These are phyloP conservation scores for Elaphurus davidianus DNA, from an alignment of 2,113 vertebrate species.

Conservation along the genomic window DNA sequence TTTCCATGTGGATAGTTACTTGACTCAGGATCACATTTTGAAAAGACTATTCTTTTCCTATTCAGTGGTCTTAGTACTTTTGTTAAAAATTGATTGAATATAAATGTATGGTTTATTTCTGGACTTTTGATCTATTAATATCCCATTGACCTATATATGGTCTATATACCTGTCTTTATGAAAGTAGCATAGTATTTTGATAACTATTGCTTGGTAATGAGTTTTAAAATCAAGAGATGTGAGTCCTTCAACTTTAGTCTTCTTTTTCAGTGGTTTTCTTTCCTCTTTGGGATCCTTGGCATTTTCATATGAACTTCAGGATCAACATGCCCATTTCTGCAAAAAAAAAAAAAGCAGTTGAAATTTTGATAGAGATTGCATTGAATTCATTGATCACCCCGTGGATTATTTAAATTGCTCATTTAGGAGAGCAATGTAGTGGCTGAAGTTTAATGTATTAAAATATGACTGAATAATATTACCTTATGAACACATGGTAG, in stretches of 20 bases:
- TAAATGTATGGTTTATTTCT: not conserved
- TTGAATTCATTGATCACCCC: not conserved
- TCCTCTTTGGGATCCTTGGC: not conserved
- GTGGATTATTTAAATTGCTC: not conserved
- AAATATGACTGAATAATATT: not conserved
- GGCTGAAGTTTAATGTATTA: not conserved
- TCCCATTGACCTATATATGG: not conserved
- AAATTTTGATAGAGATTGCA: not conserved
- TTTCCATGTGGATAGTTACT: not conserved
- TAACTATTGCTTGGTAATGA: not conserved
- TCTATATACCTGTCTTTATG: not conserved
- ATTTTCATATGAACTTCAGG: not conserved
- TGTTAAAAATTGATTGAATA: not conserved
- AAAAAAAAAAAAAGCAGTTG: not conserved
- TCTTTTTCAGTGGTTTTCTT: not conserved
- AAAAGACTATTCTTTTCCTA: not conserved
- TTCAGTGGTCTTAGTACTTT: not conserved
- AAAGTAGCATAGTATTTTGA: not conserved
- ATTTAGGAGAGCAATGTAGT: not conserved
- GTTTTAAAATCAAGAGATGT: not conserved
- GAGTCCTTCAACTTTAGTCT: not conserved
- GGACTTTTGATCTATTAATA: not conserved
- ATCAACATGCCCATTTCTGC: not conserved
- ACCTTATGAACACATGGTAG: not conserved
- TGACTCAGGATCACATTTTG: not conserved